Evolutionary conservation across 2,888 invertebrate genomes (phyloP).

Genomic region (Tortricodes alternella): DNA sequence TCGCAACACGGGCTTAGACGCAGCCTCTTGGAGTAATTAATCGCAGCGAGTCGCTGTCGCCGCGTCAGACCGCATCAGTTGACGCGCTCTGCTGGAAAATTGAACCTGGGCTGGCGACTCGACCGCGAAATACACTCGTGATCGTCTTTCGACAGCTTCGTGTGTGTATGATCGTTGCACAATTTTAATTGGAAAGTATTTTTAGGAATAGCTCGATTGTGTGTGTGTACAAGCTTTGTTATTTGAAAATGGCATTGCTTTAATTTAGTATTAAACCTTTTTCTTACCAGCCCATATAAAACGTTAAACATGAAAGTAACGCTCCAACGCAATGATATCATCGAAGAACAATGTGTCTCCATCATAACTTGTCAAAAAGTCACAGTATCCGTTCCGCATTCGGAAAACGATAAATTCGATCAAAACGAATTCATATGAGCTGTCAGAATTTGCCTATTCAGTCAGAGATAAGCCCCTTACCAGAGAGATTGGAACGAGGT

Average conservation of each 20-base stretch:
- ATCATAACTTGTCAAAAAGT: constrained; percentile 31
- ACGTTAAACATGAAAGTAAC: too few relatives aligned
- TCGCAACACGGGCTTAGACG: constrained; percentile 57
- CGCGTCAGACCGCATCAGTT: constrained; percentile 73
- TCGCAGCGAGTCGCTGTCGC: constrained; percentile 63
- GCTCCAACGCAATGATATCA: background rate
- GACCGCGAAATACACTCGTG: constrained; percentile 56
- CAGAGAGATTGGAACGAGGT: constrained; percentile 23
- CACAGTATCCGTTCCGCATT: constrained; percentile 23
- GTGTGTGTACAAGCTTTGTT: too few relatives aligned
- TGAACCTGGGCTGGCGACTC: constrained; percentile 60
- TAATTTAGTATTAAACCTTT: too few relatives aligned
- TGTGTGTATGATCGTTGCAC: background rate
- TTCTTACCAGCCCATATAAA: too few relatives aligned
- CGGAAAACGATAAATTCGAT: constrained; percentile 28
- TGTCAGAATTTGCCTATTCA: constrained; percentile 33
- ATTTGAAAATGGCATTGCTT: too few relatives aligned
- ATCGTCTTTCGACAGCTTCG: constrained; percentile 27
- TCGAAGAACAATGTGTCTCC: constrained; percentile 25
- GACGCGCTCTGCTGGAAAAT: constrained; percentile 73
- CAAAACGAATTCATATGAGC: constrained; percentile 32
- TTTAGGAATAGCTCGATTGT: background rate
- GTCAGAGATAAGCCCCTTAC: constrained; percentile 31
- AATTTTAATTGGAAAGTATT: background rate
- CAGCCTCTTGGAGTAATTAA: constrained; percentile 62